Evolutionary conservation across 2,797 vertebrate genomes (phyloP).

Genomic region (Gobio occitaniae): DNA sequence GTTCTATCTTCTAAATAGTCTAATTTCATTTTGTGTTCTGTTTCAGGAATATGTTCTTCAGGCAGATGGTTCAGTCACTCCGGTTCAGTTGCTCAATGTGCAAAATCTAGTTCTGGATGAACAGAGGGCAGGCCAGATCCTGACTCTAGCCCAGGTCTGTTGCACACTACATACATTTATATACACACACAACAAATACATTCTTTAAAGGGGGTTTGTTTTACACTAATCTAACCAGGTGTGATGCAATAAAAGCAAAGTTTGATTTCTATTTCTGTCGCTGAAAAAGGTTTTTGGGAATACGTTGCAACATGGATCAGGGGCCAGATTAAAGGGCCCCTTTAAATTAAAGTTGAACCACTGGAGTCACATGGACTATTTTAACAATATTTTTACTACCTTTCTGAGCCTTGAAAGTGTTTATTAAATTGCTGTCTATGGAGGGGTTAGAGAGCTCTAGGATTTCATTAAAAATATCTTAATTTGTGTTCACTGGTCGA

Average conservation of each 20-base stretch:
- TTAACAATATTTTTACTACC: too few relatives aligned
- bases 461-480: too few relatives aligned
- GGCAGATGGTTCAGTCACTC: conserved; percentile 80
- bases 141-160: conserved; percentile 60
- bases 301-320: neutral
- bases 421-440: too few relatives aligned
- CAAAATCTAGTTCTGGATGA: conserved; percentile 85
- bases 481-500: too few relatives aligned
- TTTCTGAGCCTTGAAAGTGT: too few relatives aligned
- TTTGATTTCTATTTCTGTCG: neutral
- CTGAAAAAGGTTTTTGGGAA: neutral
- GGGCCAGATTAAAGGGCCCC: too few relatives aligned
- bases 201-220: neutral
- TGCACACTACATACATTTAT: neutral
- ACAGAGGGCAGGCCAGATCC: conserved; percentile 82
- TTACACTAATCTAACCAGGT: neutral
- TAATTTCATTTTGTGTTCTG: neutral
- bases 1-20: neutral
- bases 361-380: too few relatives aligned
- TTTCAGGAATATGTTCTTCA: conserved; percentile 82
- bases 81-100: conserved; percentile 71
- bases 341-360: too few relatives aligned
- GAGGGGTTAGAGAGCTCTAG: too few relatives aligned
- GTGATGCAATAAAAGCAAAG: neutral
- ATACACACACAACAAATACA: neutral